These are phyloP conservation scores for Scolopax mira DNA, from an alignment of 2,113 vertebrate genomes.

Conservation along the genomic window DNA sequence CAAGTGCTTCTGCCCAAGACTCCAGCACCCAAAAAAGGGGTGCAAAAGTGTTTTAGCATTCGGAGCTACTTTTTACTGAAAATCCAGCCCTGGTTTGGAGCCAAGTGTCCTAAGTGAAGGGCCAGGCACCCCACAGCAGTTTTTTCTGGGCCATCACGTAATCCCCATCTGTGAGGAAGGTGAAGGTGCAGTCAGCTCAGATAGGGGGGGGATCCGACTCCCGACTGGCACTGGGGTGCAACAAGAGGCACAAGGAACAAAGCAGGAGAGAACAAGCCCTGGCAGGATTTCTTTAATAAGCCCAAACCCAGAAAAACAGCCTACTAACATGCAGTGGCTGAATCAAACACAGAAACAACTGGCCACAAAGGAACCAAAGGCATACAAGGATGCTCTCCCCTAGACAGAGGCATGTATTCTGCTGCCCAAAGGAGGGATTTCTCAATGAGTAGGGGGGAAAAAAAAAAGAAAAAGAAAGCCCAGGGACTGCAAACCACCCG, in stretches of 20 bases:
- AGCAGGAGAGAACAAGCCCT: not conserved
- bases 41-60: not conserved
- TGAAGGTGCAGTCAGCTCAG: not conserved
- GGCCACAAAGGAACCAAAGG: not conserved
- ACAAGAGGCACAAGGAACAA: not conserved
- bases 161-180: not conserved
- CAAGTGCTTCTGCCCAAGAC: not conserved
- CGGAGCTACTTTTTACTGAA: not conserved
- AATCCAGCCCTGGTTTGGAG: not conserved
- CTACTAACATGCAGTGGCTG: not conserved
- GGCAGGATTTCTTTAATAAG: not conserved
- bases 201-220: not conserved
- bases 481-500: not conserved
- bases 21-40: not conserved
- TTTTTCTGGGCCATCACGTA: accelerated
- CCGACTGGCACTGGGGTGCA: not conserved
- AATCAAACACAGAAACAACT: not conserved
- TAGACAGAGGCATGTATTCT: not conserved
- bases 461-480: too few species aligned
- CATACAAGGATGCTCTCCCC: not conserved
- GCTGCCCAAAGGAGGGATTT: not conserved
- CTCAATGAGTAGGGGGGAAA: not conserved
- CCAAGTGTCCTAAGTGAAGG: not conserved
- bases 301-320: not conserved
- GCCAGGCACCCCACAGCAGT: not conserved